Conservation (phyloP, 2,113 vertebrate species). For the Galbula dea region DNA sequence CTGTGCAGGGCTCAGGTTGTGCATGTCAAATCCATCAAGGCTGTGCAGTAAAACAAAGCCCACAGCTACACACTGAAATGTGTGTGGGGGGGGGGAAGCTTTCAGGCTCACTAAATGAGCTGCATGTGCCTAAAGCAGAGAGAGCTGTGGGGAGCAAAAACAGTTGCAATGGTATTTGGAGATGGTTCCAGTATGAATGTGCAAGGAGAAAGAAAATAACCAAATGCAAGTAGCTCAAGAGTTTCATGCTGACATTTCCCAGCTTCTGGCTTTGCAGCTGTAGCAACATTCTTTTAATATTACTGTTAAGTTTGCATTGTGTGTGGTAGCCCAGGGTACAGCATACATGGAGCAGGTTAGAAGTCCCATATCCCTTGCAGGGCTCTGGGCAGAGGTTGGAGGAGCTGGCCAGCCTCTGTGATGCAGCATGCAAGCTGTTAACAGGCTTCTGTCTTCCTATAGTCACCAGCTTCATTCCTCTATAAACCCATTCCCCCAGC, state of each 20-base stretch:
- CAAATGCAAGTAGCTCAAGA: not conserved
- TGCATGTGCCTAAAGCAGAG: accelerated
- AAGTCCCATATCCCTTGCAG: not conserved
- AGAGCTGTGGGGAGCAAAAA: not conserved
- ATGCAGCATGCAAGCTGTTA: not conserved
- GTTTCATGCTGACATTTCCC: accelerated
- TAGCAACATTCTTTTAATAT: not conserved
- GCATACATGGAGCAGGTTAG: not conserved
- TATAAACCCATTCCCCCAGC: not conserved
- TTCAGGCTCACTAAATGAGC: not conserved
- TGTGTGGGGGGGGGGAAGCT: not conserved
- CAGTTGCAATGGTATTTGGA: not conserved
- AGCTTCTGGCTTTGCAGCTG: not conserved
- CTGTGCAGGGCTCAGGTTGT: not conserved
- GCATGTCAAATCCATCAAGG: not conserved
- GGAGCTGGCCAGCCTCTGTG: not conserved
- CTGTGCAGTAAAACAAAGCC: not conserved
- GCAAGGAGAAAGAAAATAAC: not conserved
- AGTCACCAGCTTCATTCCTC: not conserved
- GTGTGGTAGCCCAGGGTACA: not conserved
- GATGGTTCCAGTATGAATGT: not conserved
- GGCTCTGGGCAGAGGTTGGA: not conserved
- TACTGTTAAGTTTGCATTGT: not conserved
- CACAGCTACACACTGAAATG: not conserved
- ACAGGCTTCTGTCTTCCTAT: not conserved